Conservation (phyloP, 2,113 vertebrate species). For the Antigone vipio region DNA sequence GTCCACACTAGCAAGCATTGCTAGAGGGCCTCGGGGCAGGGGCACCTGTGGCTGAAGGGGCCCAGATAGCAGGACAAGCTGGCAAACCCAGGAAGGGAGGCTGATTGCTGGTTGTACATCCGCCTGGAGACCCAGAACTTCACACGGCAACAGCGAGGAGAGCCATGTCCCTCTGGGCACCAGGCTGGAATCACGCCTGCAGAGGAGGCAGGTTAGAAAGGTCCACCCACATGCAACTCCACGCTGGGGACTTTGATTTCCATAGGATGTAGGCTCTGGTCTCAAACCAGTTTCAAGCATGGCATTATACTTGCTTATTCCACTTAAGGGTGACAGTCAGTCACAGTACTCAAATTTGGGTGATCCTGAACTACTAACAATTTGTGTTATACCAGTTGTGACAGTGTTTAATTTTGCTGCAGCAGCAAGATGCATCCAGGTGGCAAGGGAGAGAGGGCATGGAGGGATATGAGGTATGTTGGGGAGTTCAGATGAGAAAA, state of each 20-base stretch:
- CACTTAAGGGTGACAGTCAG: not conserved
- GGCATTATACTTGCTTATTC: not conserved
- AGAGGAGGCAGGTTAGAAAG: not conserved
- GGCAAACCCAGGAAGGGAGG: not conserved
- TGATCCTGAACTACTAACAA: not conserved
- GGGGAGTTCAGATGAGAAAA: not conserved
- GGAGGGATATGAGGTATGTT: not conserved
- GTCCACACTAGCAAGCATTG: not conserved
- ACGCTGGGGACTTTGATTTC: not conserved
- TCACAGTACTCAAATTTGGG: not conserved
- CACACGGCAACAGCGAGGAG: not conserved
- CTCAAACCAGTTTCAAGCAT: not conserved
- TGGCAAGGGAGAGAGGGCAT: not conserved
- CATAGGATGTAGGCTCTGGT: not conserved
- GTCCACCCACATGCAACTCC: not conserved
- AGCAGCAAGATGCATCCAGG: not conserved
- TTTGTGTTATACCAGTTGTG: not conserved
- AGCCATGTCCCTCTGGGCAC: not conserved
- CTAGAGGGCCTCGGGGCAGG: not conserved
- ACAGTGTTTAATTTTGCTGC: not conserved
- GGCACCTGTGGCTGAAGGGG: rapidly evolving
- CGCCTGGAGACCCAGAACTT: not conserved
- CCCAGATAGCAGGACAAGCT: not conserved
- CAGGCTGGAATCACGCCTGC: rapidly evolving
- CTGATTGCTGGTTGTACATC: not conserved